Percentiles rank a stretch among this genome's conserved stretches.
These are phyloP conservation scores for Vulpes vulpes DNA, from an alignment of 2,113 vertebrate genomes.

Conservation along the genomic window DNA sequence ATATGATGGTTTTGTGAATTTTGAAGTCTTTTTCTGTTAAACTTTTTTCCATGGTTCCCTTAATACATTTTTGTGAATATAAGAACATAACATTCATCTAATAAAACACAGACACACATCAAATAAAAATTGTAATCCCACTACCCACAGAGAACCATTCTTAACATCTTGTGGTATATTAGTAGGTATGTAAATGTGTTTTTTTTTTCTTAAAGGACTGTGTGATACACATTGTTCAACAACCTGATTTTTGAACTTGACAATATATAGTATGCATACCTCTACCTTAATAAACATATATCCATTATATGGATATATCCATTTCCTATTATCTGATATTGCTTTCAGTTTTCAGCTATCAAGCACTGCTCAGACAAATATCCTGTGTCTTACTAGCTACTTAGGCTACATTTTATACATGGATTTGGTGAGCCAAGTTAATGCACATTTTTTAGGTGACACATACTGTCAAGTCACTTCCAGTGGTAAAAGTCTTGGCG, in stretches of 20 bases:
- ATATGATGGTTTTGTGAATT: slow-evolving; percentile 52
- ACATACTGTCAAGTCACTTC: neutral
- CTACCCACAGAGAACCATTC: slow-evolving; percentile 9
- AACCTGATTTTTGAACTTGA: slow-evolving; percentile 53
- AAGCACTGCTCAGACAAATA: neutral
- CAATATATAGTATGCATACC: neutral
- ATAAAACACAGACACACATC: neutral
- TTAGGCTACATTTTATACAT: neutral
- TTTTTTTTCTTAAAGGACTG: slow-evolving; percentile 12
- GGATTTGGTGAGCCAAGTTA: neutral
- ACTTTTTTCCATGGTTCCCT: slow-evolving; percentile 36
- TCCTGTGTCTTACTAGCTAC: neutral
- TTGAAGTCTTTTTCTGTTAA: slow-evolving; percentile 51
- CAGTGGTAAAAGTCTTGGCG: neutral
- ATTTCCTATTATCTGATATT: slow-evolving; percentile 22
- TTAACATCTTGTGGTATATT: neutral
- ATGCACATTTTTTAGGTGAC: neutral
- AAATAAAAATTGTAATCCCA: slow-evolving; percentile 59
- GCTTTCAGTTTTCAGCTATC: neutral
- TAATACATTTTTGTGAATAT: slow-evolving; percentile 36
- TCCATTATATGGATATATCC: neutral
- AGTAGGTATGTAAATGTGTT: slow-evolving; percentile 37
- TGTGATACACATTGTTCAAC: neutral
- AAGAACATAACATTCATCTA: slow-evolving; percentile 56
- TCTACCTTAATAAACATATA: slow-evolving; percentile 55